Conservation (phyloP, 2,888 invertebrate genomes). For the Tanypteryx hageni region DNA sequence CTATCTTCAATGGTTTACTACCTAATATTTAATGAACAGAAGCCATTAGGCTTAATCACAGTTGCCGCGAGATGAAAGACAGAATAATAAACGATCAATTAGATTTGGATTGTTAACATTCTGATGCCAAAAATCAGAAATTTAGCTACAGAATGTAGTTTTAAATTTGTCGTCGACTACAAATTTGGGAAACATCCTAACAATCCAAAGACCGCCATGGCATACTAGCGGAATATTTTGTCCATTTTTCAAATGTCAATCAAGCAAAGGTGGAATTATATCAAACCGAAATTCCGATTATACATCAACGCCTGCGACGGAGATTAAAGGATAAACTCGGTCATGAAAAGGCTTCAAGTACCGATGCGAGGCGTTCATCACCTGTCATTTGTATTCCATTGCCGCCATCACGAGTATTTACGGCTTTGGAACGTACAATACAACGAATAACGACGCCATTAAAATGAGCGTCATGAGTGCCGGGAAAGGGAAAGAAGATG, state of each 20-base stretch:
- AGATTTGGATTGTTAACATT: too few relatives aligned
- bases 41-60: too few relatives aligned
- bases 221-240: neutral
- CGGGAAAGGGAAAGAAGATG: neutral
- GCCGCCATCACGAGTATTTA: neutral
- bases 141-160: too few relatives aligned
- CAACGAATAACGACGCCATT: neutral
- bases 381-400: slow-evolving; percentile 32
- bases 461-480: neutral
- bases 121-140: too few relatives aligned
- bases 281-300: neutral
- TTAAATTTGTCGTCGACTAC: neutral
- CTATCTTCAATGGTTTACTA: too few relatives aligned
- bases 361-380: slow-evolving; percentile 7
- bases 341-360: slow-evolving; percentile 29
- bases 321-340: slow-evolving; percentile 28
- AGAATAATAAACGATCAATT: too few relatives aligned
- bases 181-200: neutral
- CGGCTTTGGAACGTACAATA: neutral
- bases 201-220: neutral
- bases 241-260: neutral
- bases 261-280: neutral
- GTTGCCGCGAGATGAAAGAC: too few relatives aligned
- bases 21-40: too few relatives aligned
- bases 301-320: neutral